A percentile compares a stretch with the other conserved stretches of the same genome.
Evolutionary conservation across 2,797 vertebrate species (phyloP).

Genomic region (Etheostoma perlongum): DNA sequence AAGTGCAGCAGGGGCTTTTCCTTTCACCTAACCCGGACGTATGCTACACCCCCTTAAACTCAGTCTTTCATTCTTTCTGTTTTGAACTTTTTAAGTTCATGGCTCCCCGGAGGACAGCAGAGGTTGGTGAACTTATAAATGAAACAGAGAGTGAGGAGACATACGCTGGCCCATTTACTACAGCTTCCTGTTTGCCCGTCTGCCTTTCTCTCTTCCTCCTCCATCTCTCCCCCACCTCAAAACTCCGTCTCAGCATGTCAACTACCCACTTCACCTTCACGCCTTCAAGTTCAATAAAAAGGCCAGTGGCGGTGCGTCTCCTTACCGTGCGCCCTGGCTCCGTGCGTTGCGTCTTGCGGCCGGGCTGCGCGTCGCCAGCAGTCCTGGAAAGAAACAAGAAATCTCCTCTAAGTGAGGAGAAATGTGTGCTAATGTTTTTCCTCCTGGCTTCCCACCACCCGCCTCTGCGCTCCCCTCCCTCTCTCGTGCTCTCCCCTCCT

Average conservation of each 20-base stretch:
- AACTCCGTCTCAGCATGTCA: slow-evolving; percentile 8
- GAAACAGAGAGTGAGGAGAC: not conserved
- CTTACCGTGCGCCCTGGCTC: slow-evolving; percentile 56
- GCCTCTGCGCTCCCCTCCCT: slow-evolving; percentile 36
- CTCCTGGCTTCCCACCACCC: slow-evolving; percentile 28
- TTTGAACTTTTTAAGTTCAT: not conserved
- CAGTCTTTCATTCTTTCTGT: slow-evolving; percentile 18
- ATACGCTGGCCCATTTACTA: not conserved
- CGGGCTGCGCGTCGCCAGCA: not conserved
- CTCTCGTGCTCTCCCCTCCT: slow-evolving; percentile 30
- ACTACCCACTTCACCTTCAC: not conserved
- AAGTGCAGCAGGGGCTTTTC: not conserved
- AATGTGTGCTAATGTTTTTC: slow-evolving; percentile 48
- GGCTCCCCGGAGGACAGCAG: slow-evolving; percentile 8
- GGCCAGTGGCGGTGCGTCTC: not conserved
- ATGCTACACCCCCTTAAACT: not conserved
- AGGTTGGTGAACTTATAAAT: too few relatives aligned
- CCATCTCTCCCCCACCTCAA: slow-evolving; percentile 4
- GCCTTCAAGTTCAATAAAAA: not conserved
- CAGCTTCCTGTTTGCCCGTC: slow-evolving; percentile 37
- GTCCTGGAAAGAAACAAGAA: not conserved
- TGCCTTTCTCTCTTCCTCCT: slow-evolving; percentile 38
- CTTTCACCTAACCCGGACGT: not conserved
- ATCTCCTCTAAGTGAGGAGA: slow-evolving; percentile 10
- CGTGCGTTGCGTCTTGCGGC: slow-evolving; percentile 25